phyloP scores from a whole-genome alignment of 2,797 vertebrate species.

The Poecile montanus region DNA sequence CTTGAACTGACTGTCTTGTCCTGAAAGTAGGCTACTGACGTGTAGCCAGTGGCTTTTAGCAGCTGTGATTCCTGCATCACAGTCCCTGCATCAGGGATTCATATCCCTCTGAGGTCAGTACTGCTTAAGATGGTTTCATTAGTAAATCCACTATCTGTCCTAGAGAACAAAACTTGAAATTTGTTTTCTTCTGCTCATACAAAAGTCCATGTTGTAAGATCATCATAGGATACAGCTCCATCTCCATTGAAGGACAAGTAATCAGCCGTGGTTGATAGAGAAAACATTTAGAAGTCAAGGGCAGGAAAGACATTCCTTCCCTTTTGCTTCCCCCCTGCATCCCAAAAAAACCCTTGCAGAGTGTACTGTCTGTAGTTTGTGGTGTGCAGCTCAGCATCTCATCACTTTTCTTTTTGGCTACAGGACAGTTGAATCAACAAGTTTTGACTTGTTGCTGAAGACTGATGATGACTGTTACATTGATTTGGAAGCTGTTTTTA shows the following conservation, averaged over 20 bases:
- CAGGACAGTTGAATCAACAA: slow-evolving; percentile 89
- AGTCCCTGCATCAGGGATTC: neutral
- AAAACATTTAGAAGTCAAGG: neutral
- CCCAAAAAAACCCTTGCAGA: neutral
- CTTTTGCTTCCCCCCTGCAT: neutral
- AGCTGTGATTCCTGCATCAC: neutral
- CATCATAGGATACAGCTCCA: neutral
- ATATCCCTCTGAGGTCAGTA: neutral
- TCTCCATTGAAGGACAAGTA: neutral
- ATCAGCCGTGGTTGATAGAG: neutral
- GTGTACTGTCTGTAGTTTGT: neutral
- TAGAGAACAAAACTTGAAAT: neutral
- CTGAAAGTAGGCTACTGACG: neutral
- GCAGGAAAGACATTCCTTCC: neutral
- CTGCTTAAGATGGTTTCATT: neutral
- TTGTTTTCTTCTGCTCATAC: neutral
- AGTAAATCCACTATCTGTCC: slow-evolving; percentile 24
- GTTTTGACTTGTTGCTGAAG: slow-evolving; percentile 92
- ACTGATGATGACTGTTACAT: slow-evolving; percentile 98
- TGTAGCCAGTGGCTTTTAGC: neutral
- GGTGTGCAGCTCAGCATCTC: neutral
- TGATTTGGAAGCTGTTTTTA: slow-evolving; percentile 89
- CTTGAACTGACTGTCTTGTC: neutral
- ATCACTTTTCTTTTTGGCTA: neutral
- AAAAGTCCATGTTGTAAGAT: neutral